Base-by-base conservation (phyloP, 2,888 invertebrate species). In the Drosophila eohydei region DNA sequence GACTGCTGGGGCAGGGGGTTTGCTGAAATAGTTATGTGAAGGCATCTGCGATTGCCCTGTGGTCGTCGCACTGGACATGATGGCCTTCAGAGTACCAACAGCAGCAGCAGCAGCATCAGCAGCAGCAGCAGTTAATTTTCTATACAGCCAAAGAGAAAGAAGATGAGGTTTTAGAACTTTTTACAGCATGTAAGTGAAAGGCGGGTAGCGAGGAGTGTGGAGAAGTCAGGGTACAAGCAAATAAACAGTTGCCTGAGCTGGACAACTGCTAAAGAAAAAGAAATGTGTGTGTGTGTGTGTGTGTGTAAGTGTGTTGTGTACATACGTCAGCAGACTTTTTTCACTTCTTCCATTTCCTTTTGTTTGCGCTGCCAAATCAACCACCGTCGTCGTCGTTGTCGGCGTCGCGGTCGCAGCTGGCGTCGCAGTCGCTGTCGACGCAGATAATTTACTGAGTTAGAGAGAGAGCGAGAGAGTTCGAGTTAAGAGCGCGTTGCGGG, bases 391-490 rank as follows among this genome's bases (percentile, higher is more conserved):
- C 21, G 61, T 40, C 46, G 59, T 9, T 46, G 54, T 52, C 43
- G 59, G 9, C 11, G 62, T 44, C 38, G 56, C 12, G 38, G 57
- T 51, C 48, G 57, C 30, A 7, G 52, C 5, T 26, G 38, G 26
- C 56, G 60, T 61, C 62, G 36, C 41, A 7, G 61, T 52, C 65
- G 43, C 50, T 54, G 67, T 79, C 70, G 62, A 71, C 83, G 84
- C 83, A 87, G 88, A 84, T 84, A 84, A 84, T 87, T 88, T 83
- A 78, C 86, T 74, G 74, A 65, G 73, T 75, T 72, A 69, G 68
- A 43, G 81, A 58, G 69, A 56, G 69, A 50, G 62, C 5, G 51
- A 60, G 43, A 38, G 52, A 52, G 46, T 36, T 58, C 34, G 56
- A 43, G 54, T 60, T 38, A 52, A 50, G 57, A 48, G 54, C 12